Evolutionary conservation across 2,888 invertebrate genomes (phyloP), one percentile per base, ranked within the genome.

Genomic region (Scaptodrosophila latifasciaeformis): DNA sequence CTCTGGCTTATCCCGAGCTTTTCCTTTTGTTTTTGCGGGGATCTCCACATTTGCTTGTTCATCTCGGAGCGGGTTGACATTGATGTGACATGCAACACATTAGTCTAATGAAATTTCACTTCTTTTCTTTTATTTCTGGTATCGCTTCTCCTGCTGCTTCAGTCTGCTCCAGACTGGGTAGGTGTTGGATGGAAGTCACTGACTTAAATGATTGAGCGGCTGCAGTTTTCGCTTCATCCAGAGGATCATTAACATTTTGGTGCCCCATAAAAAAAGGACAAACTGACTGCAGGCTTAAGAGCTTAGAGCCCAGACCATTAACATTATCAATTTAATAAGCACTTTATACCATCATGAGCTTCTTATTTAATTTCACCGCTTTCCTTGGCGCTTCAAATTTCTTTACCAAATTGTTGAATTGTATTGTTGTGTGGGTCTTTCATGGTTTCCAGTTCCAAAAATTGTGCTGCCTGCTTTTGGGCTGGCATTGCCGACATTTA

Each of bases 61-160:
- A 57, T 62, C 57, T 43, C 47, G 39, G 43, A 53, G n/a, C n/a
- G n/a, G n/a, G n/a, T n/a, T 55, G 79, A 79, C 76, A 57, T 79
- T 79, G 72, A 79, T 72, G 69, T 66, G 79, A 76, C 72, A 52
- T 76, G 69, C 63, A 79, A 72, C 79, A 72, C 79, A 72, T 79
- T 72, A 72, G 79, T 49, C 72, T 71, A 72, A 72, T 79, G 72
- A 72, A 76, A 76, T 57, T 78, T 70, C 18, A 17, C 40, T 53
- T 54, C 29, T 47, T 12, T 9, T 7, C 45, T 15, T 31, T 35
- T 18, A 7, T 29, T 2, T 39, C 12, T 42, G 2, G 18, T 17
- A 44, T 24, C 39, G 21, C 15, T 6, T 45, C 4, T n/a, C 34
- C 35, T 31, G 53, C 31, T 31, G 31, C 12, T 5, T 31, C 31